Percentiles rank a stretch among this genome's conserved stretches.
phyloP scores from a whole-genome alignment of 2,797 vertebrate species.

The Salarias fasciatus region DNA sequence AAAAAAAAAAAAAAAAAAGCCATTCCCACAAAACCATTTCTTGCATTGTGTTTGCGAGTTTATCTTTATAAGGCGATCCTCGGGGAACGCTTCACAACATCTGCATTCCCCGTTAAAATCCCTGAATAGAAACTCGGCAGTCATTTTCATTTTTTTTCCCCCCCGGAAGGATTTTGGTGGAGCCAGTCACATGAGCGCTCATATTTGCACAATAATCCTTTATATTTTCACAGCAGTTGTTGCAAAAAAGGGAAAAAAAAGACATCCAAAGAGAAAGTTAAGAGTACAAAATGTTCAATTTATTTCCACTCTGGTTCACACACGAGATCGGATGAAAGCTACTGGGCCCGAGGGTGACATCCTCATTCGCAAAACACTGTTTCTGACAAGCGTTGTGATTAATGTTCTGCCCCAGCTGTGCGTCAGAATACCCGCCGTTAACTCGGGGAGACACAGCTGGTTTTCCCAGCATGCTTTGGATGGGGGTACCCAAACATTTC shows the following conservation, averaged over 20 bases:
- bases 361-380: conserved; percentile 16
- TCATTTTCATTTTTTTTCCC: not conserved
- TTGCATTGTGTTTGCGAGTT: not conserved
- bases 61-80: not conserved
- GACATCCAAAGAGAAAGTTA: conserved; percentile 5
- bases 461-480: conserved; percentile 19
- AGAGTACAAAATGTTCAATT: conserved; percentile 23
- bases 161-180: conserved; percentile 11
- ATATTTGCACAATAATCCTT: conserved; percentile 17
- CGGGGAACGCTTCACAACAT: not conserved
- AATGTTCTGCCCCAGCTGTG: conserved; percentile 20
- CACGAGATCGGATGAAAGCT: conserved; percentile 26
- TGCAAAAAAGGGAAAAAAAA: not conserved
- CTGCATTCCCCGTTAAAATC: conserved; percentile 5
- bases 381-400: conserved; percentile 18
- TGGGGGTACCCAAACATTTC: not conserved
- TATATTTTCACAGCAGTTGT: conserved; percentile 2
- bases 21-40: not conserved
- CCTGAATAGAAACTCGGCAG: conserved; percentile 17
- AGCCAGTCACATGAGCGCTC: conserved; percentile 18
- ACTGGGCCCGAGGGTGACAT: conserved; percentile 23
- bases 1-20: not conserved
- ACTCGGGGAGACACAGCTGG: conserved; percentile 2
- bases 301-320: conserved; percentile 41
- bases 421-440: conserved; percentile 10